A percentile compares a stretch with the other conserved stretches of the same genome.
These are phyloP conservation scores for Chloropsis hardwickii DNA, from an alignment of 2,113 vertebrate species.

Conservation along the genomic window DNA sequence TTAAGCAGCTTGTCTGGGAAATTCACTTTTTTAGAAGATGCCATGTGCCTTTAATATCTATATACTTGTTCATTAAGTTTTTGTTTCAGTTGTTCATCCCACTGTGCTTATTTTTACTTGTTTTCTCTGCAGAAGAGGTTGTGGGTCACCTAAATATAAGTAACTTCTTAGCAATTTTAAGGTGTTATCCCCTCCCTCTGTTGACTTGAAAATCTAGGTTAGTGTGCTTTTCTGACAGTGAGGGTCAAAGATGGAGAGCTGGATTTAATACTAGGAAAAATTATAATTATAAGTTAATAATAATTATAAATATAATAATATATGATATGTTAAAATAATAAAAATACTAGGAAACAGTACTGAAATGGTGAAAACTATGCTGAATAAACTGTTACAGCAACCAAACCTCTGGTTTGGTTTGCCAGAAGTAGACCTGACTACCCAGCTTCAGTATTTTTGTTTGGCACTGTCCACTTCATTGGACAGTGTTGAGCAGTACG, in stretches of 20 bases:
- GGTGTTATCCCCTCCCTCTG: not conserved
- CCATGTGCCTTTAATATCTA: fast-evolving
- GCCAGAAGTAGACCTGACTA: not conserved
- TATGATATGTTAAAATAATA: not conserved
- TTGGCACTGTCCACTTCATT: not conserved
- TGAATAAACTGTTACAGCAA: not conserved
- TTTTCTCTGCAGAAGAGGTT: not conserved
- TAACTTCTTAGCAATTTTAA: not conserved
- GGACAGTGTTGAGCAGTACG: not conserved
- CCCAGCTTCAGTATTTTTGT: not conserved
- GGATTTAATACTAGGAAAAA: not conserved
- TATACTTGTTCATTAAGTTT: not conserved
- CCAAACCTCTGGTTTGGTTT: not conserved
- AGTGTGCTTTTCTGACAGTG: not conserved
- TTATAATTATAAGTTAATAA: not conserved
- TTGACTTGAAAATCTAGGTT: not conserved
- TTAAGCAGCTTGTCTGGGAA: not conserved
- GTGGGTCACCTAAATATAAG: not conserved
- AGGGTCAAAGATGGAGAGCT: not conserved
- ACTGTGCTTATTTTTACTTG: not conserved
- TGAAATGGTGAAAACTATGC: not conserved
- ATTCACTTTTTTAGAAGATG: not conserved
- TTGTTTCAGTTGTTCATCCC: not conserved
- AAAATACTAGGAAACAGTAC: not conserved
- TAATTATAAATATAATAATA: not conserved